Percentiles rank a stretch among this genome's conserved stretches.
Evolutionary conservation across 2,797 vertebrate genomes (phyloP).

Genomic region (Hippoglossus hippoglossus): DNA sequence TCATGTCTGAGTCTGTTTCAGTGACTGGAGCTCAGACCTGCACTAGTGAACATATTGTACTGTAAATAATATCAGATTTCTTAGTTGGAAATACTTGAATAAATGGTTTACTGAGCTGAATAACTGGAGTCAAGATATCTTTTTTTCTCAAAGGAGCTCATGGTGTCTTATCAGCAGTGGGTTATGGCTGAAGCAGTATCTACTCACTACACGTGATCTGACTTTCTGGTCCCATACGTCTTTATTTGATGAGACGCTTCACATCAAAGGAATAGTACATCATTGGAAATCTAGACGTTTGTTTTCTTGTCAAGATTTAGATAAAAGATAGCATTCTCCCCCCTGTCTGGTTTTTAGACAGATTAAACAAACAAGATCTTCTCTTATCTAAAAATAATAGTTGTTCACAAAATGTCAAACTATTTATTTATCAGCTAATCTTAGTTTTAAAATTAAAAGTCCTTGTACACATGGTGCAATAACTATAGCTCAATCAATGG

Average conservation of each 20-base stretch:
- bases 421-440: background rate
- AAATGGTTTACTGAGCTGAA: conserved; percentile 77
- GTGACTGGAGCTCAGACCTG: conserved; percentile 76
- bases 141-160: background rate
- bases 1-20: conserved; percentile 72
- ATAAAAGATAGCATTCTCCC: background rate
- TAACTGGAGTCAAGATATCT: conserved; percentile 5
- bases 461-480: background rate
- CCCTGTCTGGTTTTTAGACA: background rate
- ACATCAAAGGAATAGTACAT: background rate
- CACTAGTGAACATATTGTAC: conserved; percentile 82
- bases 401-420: background rate
- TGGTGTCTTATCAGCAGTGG: background rate
- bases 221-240: no score
- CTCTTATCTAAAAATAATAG: background rate
- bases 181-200: background rate
- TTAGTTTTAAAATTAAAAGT: background rate
- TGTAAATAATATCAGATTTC: conserved; percentile 79
- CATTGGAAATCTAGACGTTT: background rate
- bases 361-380: background rate
- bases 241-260: background rate
- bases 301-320: background rate
- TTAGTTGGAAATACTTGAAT: conserved; percentile 85
- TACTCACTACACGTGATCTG: background rate
- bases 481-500: conserved; percentile 15